Evolutionary conservation across 2,888 invertebrate genomes (phyloP).

Genomic region (Acrobasis consociella): DNA sequence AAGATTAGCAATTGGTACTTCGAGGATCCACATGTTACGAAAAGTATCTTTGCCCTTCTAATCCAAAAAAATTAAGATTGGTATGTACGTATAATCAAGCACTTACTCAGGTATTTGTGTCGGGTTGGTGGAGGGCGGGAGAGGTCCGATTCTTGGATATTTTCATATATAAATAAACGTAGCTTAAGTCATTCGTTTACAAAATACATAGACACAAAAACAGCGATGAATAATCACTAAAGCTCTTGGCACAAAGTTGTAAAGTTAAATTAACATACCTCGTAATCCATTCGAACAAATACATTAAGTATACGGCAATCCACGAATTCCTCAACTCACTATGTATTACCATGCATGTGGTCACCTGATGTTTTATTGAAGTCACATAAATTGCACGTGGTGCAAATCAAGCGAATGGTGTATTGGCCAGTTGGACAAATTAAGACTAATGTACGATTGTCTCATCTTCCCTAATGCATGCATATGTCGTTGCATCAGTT

Average conservation of each 20-base stretch:
- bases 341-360: slow-evolving; percentile 4
- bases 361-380: slow-evolving; percentile 17
- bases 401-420: slow-evolving; percentile 27
- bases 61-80: not conserved
- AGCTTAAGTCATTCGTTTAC: too few species aligned
- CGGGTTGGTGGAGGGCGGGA: too few species aligned
- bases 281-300: slow-evolving; percentile 37
- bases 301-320: slow-evolving; percentile 24
- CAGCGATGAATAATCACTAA: not conserved
- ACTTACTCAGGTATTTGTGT: too few species aligned
- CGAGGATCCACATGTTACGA: too few species aligned
- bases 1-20: too few species aligned
- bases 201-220: not conserved
- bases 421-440: slow-evolving; percentile 67
- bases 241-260: slow-evolving; percentile 1
- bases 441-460: slow-evolving; percentile 70
- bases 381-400: slow-evolving; percentile 26
- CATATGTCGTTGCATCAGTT: slow-evolving; percentile 78
- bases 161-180: too few species aligned
- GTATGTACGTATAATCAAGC: not conserved
- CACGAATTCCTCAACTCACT: slow-evolving; percentile 24
- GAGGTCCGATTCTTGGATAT: too few species aligned
- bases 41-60: too few species aligned
- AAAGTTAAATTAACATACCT: slow-evolving; percentile 18
- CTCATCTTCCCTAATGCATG: slow-evolving; percentile 78